phyloP scores from a whole-genome alignment of 2,888 invertebrate species.

The Ophonus ardosiacus region DNA sequence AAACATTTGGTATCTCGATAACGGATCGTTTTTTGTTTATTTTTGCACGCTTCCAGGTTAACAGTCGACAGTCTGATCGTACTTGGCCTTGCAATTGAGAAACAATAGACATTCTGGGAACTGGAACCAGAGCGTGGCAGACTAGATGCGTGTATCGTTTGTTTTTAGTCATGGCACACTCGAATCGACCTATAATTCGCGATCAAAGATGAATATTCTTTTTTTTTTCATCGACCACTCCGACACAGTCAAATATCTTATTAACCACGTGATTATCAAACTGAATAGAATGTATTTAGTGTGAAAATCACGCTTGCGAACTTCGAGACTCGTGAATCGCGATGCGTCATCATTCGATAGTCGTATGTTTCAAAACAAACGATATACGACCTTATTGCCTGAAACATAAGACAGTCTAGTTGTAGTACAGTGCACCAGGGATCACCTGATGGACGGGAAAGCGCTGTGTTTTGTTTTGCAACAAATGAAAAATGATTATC shows the following conservation, averaged over 20 bases:
- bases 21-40: no score
- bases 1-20: no score
- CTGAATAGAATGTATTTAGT: not conserved
- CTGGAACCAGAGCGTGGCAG: no score
- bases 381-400: not conserved
- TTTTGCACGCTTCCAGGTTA: no score
- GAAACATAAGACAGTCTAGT: not conserved
- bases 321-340: not conserved
- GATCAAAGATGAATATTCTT: no score
- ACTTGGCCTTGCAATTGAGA: no score
- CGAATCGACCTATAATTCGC: no score
- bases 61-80: no score
- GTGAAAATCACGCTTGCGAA: conserved; percentile 2
- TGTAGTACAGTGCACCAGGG: not conserved
- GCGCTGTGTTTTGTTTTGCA: not conserved
- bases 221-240: no score
- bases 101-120: no score
- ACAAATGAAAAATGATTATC: not conserved
- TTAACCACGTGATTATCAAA: not conserved
- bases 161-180: no score
- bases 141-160: no score
- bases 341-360: conserved; percentile 34
- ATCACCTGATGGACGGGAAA: conserved; percentile 24
- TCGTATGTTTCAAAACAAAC: not conserved
- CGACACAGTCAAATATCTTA: not conserved